phyloP scores from a whole-genome alignment of 2,113 vertebrate genomes.

The Phocoena phocoena region DNA sequence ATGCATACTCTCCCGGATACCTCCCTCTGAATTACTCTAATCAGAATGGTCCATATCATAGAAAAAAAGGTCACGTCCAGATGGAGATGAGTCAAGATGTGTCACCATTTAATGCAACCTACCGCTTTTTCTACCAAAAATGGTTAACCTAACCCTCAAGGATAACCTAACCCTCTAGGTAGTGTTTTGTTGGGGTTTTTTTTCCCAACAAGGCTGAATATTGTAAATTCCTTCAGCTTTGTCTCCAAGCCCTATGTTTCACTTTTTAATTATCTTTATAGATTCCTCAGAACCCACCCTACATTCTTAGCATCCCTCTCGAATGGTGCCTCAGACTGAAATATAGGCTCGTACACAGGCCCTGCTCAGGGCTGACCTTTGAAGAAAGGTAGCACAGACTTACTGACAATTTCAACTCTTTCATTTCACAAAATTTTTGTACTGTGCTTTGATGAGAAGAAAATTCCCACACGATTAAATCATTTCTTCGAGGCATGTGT shows the following conservation, averaged over 20 bases:
- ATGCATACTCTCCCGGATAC: background rate
- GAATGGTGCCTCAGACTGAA: background rate
- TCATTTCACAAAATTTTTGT: background rate
- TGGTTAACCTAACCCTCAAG: background rate
- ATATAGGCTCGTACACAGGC: background rate
- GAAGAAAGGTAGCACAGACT: constrained; percentile 2
- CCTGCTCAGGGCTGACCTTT: background rate
- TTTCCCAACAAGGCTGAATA: background rate
- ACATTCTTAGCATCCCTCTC: background rate
- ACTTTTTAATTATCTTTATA: constrained; percentile 22
- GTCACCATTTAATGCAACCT: rapidly evolving
- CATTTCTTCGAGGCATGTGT: background rate
- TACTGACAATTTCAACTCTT: background rate
- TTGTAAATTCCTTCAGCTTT: constrained; percentile 48
- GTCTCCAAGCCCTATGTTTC: background rate
- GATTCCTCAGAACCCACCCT: background rate
- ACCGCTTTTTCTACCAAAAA: background rate
- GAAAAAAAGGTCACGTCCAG: background rate
- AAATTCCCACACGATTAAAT: constrained; percentile 31
- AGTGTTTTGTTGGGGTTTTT: background rate
- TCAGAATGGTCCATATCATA: background rate
- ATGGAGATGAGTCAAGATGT: background rate
- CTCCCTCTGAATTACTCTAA: background rate
- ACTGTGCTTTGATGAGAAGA: constrained; percentile 42
- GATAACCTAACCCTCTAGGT: background rate